Base-by-base conservation (phyloP, 2,888 invertebrate genomes). In the Ethmia dodecea region DNA sequence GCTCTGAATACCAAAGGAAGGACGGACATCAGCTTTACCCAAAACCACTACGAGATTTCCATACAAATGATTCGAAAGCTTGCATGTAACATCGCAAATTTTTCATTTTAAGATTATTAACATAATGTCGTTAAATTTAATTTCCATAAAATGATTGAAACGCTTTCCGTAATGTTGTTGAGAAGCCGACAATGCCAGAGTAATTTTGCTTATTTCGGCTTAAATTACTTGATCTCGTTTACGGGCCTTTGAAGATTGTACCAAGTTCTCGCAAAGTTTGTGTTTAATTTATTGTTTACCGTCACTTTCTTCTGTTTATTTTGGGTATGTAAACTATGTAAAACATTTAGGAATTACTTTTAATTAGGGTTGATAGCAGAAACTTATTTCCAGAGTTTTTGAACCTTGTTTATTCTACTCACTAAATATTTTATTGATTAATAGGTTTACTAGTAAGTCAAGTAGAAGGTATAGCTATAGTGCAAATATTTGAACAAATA, bases 211-310 rank as follows among this genome's bases (percentile, higher is more conserved):
- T 78, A 80, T 80, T 81, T 77, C 67, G 63, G 63, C 72, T 72
- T 74, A 81, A 79, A 80, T 81, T 77, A 75, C 77, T 80, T 77
- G 76, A 83, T 81, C 77, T 78, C 73, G 74, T 78, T 81, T 79
- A 78, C 73, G 69, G 64, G 62, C 57, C 73, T 80, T 83, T 77
- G 80, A 77, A 81, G 74, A 78, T 78, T 74, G 69, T 70, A 69
- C 72, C 59, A 73, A 79, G 75, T 79, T 81, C 75, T 70, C 67
- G 40, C 65, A 69, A 78, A 83, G 69, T 80, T 80, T 77, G 63
- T 60, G 69, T 72, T 68, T 80, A 78, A 81, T 81, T 84, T 79
- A 79, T 80, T 80, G 78, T 80, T 76, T 76, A 74, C 63, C 63
- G 66, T 75, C 74, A 72, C 72, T 72, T 63, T 72, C 67, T 74